Base-by-base conservation (phyloP, 2,113 vertebrate species). In the Megaceryle maxima region DNA sequence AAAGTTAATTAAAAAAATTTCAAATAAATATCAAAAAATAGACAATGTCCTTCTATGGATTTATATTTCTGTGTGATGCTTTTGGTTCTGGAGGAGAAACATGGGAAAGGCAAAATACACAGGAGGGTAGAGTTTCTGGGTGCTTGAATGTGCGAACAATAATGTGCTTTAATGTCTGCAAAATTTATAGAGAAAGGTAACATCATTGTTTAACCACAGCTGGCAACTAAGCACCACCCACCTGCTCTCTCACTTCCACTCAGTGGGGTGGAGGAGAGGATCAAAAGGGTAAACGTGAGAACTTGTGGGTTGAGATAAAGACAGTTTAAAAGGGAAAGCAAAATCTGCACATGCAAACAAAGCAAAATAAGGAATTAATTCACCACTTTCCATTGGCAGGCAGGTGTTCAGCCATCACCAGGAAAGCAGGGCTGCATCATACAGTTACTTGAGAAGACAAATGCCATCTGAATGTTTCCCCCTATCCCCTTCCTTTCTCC, bases 341-440 rank as follows among this genome's bases (percentile, higher is more conserved):
- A 66, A 43, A 79, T 24, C 14, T 2, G 1, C 1, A 2, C 6
- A 5, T 0, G 1, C 37, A 66, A 55, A 13, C 44, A 66, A 43
- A 66, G 31, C 19, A 14, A 73, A 73, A 7, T 0, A 78, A 87
- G 17, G 7, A 10, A 64, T 41, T 35, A 13, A n/a, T 62, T 46
- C 35, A 14, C 8, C 29, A 3, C 29, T 59, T 64, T 13, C 3
- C 50, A n/a, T 64, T 1, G 16, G 2, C 18, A 64, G 43, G 10
- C 8, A 17, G 5, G 7, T 57, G 5, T 19, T 29, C 15, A 69
- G 25, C 8, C 50, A 53, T 17, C 29, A 59, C 21, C 68, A 46
- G 55, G 12, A 33, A 39, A 13, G 48, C 17, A 57, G 9, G 11
- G 43, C 29, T 74, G 12, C 63, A 39, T 33, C 55, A 33, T 2